phyloP scores from a whole-genome alignment of 2,797 vertebrate genomes.

The Carduelis carduelis region DNA sequence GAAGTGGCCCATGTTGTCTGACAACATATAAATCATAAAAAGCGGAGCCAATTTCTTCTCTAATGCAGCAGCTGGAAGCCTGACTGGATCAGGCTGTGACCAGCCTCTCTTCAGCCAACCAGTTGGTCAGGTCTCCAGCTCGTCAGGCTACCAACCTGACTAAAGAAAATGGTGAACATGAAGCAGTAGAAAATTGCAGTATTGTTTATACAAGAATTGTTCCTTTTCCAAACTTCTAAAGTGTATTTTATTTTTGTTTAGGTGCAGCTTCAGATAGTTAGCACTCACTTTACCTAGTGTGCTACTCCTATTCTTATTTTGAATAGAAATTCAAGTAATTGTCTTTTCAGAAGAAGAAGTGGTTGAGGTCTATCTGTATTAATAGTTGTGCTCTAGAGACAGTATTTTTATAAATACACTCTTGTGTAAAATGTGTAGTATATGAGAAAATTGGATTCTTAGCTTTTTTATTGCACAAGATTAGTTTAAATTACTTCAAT shows the following conservation, averaged over 20 bases:
- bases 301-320: neutral
- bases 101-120: neutral
- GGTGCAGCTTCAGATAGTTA: neutral
- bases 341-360: neutral
- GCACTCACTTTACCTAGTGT: neutral
- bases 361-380: neutral
- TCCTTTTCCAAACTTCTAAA: neutral
- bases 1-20: neutral
- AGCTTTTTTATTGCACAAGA: slow-evolving; percentile 11
- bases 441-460: slow-evolving; percentile 28
- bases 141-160: neutral
- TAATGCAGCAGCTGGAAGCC: neutral
- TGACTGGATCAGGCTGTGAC: neutral
- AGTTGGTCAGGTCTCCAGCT: neutral
- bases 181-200: neutral
- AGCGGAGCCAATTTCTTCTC: neutral
- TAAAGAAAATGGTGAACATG: neutral
- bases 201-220: neutral
- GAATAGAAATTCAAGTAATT: neutral
- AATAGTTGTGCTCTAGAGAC: neutral
- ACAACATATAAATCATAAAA: neutral
- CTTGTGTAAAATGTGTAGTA: neutral
- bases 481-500: neutral
- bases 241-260: neutral
- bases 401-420: neutral